Evolutionary conservation across 1,140 invertebrate genomes (phyloP), one percentile per base, ranked within the genome.

Genomic region (Metaphire vulgaris): DNA sequence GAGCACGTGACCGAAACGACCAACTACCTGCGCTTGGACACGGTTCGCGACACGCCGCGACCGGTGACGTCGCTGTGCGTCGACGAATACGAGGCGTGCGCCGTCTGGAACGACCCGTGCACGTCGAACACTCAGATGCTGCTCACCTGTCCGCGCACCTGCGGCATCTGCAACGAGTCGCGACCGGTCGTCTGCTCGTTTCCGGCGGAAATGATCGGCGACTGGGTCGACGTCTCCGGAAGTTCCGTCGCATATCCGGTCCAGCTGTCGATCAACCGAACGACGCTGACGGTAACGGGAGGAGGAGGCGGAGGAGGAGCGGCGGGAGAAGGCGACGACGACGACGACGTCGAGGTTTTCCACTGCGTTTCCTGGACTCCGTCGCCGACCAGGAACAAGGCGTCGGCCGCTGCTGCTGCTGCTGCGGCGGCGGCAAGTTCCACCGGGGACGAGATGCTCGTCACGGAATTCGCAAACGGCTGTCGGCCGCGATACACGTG

Each of bases 401-500:
- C 32, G 69, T 0, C 14, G 69, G 32, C n/a, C n/a, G n/a, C n/a
- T 71, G 28, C 28, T 26, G 69, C 26, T 31, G n/a, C 31, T 26
- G 26, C 1, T 71, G 26, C 26, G 28, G 69, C 12, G 69, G 34
- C 29, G 56, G 72, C 32, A 33, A 41, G 15, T 31, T 28, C 69
- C n/a, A n/a, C 33, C 33, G 31, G 28, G 33, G 56, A 74, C 12
- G 41, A 34, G 66, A 78, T 78, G 77, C 56, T 78, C 64, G 69
- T 75, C 34, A 64, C 66, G 28, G 74, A 70, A n/a, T 75, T 64
- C 69, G 33, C 21, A 16, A 74, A 78, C 31, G 77, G 77, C 26
- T 78, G 77, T 41, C 66, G 68, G n/a, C 73, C 73, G 64, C 66
- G 69, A 1, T 78, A 78, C 77, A 70, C 73, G 30, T 78, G 77